These are phyloP conservation scores for Phocides pigmalion DNA, from an alignment of 1,140 invertebrate genomes.

Conservation along the genomic window DNA sequence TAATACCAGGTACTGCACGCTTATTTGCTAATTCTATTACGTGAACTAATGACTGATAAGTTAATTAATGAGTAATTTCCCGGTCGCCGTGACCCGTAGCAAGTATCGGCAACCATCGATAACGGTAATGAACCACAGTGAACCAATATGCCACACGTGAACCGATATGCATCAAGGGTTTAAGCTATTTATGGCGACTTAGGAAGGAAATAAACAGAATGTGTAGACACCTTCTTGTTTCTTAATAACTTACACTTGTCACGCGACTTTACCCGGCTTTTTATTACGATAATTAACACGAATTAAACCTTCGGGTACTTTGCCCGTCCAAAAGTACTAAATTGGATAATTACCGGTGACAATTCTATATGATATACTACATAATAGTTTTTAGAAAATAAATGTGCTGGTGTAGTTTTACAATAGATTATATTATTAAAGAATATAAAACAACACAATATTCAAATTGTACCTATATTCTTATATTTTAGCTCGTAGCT, in stretches of 20 bases:
- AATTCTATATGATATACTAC: no score
- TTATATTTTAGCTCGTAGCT: no score
- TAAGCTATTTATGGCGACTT: not conserved
- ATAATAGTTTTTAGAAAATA: no score
- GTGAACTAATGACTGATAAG: not conserved
- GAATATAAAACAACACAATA: no score
- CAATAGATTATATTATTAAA: no score
- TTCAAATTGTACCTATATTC: no score
- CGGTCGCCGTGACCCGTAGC: not conserved
- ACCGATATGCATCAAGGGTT: not conserved
- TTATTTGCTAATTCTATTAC: not conserved
- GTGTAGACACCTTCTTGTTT: not conserved
- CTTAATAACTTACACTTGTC: not conserved
- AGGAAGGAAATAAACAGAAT: not conserved
- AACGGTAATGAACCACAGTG: not conserved
- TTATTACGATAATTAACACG: not conserved
- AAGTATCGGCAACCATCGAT: not conserved
- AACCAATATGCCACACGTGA: not conserved
- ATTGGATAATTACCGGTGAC: no score
- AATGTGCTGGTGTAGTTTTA: no score
- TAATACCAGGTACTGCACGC: no score
- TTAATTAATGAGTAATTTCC: no score
- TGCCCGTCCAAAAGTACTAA: no score
- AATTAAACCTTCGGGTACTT: no score
- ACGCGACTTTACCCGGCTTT: not conserved